Base-by-base conservation (phyloP, 2,113 vertebrate species). In the Neotoma lepida region DNA sequence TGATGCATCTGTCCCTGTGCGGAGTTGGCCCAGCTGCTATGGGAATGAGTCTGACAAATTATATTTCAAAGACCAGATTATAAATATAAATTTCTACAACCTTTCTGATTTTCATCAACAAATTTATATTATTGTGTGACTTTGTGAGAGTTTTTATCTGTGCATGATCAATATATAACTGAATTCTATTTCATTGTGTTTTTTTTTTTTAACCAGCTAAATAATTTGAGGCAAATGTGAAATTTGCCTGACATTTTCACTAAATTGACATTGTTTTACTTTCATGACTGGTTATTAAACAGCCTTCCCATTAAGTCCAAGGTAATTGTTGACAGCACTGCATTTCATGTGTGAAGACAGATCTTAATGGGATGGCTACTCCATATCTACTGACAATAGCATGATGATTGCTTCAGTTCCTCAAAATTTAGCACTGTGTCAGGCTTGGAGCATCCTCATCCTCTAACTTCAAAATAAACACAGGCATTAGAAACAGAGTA, bases 161-260 rank as follows among this genome's bases (percentile, higher is more conserved):
- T 58, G 39, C 14, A 77, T 86, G 8, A 91, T 86, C 41, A 73
- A 61, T 91, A 91, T 73, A 61, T 33, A 87, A 90, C 28, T 93
- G 5, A 94, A 95, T 91, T 96, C 20, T 68, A 92, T 39, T 87
- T 89, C 22, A 22, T 35, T 95, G 39, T 91, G 30, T 61, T 97
- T 94, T 94, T 97, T 94, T 94, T 90, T 85, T 88, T 93, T 95
- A 94, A 77, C 92, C 77, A 85, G 12, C 17, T 33, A 94, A 56
- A 54, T 68, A 93, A 92, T 82, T 86, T 82, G 9, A 92, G 35
- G 51, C 30, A 94, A 95, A 93, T 39, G 76, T 63, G 46, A 93
- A 87, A 88, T 90, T 63, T 94, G 74, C 91, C 8, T 91, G 70
- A 3, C 56, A 88, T 93, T 92, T 91, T 93, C 64, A 81, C 28